phyloP scores from a whole-genome alignment of 2,888 invertebrate genomes.

The Scaptomyza cyrtandrae region DNA sequence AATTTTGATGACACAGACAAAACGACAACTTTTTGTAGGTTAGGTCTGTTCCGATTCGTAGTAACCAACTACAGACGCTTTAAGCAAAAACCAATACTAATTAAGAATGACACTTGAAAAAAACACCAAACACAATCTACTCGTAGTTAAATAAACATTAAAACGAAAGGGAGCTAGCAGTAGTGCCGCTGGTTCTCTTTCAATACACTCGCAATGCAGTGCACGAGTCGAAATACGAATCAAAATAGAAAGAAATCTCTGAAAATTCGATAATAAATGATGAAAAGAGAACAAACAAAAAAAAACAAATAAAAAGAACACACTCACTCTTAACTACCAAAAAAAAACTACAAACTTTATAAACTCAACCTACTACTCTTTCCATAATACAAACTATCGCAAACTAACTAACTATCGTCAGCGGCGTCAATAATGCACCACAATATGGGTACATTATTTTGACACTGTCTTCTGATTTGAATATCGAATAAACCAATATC shows the following conservation, averaged over 20 bases:
- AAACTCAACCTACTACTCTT: constrained; percentile 64
- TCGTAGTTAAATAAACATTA: constrained; percentile 31
- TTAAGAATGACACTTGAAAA: constrained; percentile 14
- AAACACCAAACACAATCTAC: constrained; percentile 43
- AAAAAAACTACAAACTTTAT: constrained; percentile 37
- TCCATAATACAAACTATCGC: constrained; percentile 81
- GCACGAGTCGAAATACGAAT: constrained; percentile 38
- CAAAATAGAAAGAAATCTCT: neutral
- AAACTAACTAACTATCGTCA: constrained; percentile 53
- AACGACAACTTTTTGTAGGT: constrained; percentile 34
- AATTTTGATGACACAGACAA: constrained; percentile 57
- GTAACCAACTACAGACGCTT: constrained; percentile 46
- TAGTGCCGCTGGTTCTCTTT: constrained; percentile 42
- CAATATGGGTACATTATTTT: constrained; percentile 84
- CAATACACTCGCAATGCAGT: constrained; percentile 21
- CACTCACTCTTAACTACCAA: constrained; percentile 48
- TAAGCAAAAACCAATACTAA: constrained; percentile 3
- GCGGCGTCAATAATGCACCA: constrained; percentile 81
- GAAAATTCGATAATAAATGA: constrained; percentile 30
- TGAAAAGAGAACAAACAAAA: constrained; percentile 1
- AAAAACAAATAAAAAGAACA: constrained; percentile 6
- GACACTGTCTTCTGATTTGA: constrained; percentile 85
- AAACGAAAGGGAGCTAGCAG: constrained; percentile 36
- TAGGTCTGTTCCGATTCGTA: constrained; percentile 51
- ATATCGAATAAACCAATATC: constrained; percentile 74